Base-by-base conservation (phyloP, 2,888 invertebrate genomes). In the Cecidostiba fungosa region DNA sequence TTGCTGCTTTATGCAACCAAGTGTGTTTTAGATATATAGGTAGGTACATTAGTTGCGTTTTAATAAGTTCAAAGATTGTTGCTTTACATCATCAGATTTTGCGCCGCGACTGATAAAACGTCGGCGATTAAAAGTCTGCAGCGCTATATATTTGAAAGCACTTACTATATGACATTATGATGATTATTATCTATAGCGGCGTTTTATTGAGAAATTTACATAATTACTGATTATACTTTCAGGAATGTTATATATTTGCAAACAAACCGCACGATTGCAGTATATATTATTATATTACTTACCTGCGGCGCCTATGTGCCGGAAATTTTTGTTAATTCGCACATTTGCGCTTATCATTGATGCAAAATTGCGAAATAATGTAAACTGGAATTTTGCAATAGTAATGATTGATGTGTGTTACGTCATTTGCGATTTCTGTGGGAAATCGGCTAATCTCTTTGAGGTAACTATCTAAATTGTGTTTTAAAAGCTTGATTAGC, bases 391-490 rank as follows among this genome's bases (percentile, higher is more conserved):
- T 62, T 84, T 70, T 84, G 83, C 73, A 83, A 73, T 73, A 23
- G 1, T 12, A 74, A 74, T 50, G 74, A 79, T 73, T 76, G 39
- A 84, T 74, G 69, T 32, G 6, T 39, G 23, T 62, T 43, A 29
- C 69, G 76, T 54, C 79, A 54, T 26, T 74, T 43, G 59, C 43
- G 36, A 70, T 59, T 59, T 77, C 32, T 32, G 39, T 54, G 70
- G n/a, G 29, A 43, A 59, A 77, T 77, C 59, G 29, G 12, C 59
- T 77, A 69, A 82, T 77, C 43, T 47, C 59, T 43, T 54, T 70
- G 23, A 77, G 4, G 43, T 54, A 50, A 77, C 72, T 77, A 83
- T 77, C 47, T 83, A 43, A 77, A 83, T 83, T 70, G n/a, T 59
- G n/a, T n/a, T 59, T 26, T 72, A 10, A 39, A 43, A 47, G 23